Base-by-base conservation (phyloP, 2,888 invertebrate species). In the Cryptops parisi region DNA sequence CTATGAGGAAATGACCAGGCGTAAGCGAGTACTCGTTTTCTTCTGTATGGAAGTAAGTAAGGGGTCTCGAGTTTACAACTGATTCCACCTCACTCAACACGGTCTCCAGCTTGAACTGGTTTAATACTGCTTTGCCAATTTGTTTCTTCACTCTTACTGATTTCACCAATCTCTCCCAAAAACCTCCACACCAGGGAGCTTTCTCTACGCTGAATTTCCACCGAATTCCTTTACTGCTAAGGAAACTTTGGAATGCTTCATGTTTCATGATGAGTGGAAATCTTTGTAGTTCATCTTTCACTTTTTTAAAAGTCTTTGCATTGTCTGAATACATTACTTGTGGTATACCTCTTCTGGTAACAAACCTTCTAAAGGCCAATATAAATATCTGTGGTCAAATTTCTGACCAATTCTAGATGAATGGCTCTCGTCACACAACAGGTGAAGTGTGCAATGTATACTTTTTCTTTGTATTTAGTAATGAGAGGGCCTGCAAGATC, bases 401-500 rank as follows among this genome's bases (percentile, higher is more conserved):
- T 12, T 38, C 12, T 9, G 12, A 38, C 38, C 15, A 38, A 38
- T 15, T 38, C 38, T 15, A 38, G 15, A 38, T 38, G 38, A 9
- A 38, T 15, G n/a, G n/a, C n/a, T n/a, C n/a, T n/a, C n/a, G n/a
- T n/a, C n/a, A n/a, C n/a, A n/a, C n/a, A n/a, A n/a, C 12, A 15
- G 12, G 9, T 15, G 38, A 38, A 38, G 9, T 9, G 38, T 38
- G 38, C 38, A 38, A 38, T 38, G 38, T 38, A 38, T 12, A 15
- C 38, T 15, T 38, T 38, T 38, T 9, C 15, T 38, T 38, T 38
- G 12, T 15, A 12, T 15, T 15, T 15, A 12, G 12, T 38, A 17
- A 44, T 44, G 21, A 44, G 12, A 17, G 44, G 44, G n/a, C 44
- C 44, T 12, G 44, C 44, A 44, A 44, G 17, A 17, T 44, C 44